A percentile compares a stretch with the other conserved stretches of the same genome.
Conservation (phyloP, 2,797 vertebrate genomes). For the Ctenochaetus hawaiiensis region DNA sequence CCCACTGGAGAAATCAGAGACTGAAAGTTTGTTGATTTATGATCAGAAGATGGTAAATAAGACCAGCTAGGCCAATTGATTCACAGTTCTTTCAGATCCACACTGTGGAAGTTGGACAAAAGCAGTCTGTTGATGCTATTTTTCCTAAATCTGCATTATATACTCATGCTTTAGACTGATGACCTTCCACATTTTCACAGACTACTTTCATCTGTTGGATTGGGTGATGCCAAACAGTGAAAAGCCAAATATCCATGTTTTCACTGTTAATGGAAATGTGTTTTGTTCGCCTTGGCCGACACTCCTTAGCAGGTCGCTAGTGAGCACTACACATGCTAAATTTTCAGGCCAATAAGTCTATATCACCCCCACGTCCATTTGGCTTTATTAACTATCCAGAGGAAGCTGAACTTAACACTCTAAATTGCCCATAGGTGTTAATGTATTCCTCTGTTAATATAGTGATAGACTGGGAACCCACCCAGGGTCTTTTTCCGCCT, state of each 20-base stretch:
- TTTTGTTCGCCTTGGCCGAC: too few relatives aligned
- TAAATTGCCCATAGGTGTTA: constrained; percentile 12
- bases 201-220: background rate
- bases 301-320: background rate
- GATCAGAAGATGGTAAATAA: background rate
- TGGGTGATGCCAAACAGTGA: background rate
- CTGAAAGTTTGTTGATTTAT: constrained; percentile 4
- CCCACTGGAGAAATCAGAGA: background rate
- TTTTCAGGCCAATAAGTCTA: background rate
- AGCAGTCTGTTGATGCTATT: background rate
- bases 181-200: background rate
- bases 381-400: background rate
- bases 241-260: constrained; percentile 7
- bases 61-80: background rate
- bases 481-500: constrained; percentile 22
- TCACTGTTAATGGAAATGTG: background rate
- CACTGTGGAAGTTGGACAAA: background rate
- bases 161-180: background rate
- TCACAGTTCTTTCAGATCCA: background rate
- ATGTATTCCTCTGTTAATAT: constrained; percentile 22
- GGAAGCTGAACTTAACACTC: constrained; percentile 9
- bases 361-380: background rate
- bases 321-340: constrained; percentile 6
- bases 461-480: constrained; percentile 10
- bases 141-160: background rate